Evolutionary conservation across 2,888 invertebrate genomes (phyloP).

Genomic region (Andrena haemorrhoa): DNA sequence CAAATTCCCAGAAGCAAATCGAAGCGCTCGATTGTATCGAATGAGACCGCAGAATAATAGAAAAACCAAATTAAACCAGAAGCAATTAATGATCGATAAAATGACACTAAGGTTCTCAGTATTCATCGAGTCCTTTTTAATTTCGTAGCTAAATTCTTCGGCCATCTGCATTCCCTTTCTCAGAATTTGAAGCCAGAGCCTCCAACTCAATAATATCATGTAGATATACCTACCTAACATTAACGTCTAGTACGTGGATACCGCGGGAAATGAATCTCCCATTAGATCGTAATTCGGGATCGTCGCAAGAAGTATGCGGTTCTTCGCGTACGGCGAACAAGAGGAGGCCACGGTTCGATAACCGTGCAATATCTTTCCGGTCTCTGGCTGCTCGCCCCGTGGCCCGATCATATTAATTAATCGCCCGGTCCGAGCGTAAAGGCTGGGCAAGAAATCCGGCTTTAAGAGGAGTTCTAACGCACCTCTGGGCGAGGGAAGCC

Average conservation of each 20-base stretch:
- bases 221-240: not conserved
- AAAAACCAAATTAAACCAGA: no score
- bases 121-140: no score
- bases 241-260: not conserved
- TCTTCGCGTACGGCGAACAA: not conserved
- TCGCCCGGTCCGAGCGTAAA: constrained; percentile 22
- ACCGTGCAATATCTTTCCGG: constrained; percentile 36
- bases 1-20: not conserved
- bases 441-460: constrained; percentile 30
- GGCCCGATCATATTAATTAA: constrained; percentile 62
- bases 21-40: no score
- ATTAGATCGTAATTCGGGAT: constrained; percentile 1
- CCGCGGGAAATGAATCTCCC: not conserved
- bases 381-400: constrained; percentile 12
- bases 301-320: not conserved
- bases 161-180: no score
- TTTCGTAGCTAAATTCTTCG: no score
- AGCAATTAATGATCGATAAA: no score
- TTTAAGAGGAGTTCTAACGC: constrained; percentile 33
- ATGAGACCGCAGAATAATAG: no score
- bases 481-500: constrained; percentile 26
- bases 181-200: not conserved
- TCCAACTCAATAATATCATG: not conserved
- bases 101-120: no score
- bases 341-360: constrained; percentile 31